Evolutionary conservation across 2,113 vertebrate genomes (phyloP).

Genomic region (Oryzias woworae): DNA sequence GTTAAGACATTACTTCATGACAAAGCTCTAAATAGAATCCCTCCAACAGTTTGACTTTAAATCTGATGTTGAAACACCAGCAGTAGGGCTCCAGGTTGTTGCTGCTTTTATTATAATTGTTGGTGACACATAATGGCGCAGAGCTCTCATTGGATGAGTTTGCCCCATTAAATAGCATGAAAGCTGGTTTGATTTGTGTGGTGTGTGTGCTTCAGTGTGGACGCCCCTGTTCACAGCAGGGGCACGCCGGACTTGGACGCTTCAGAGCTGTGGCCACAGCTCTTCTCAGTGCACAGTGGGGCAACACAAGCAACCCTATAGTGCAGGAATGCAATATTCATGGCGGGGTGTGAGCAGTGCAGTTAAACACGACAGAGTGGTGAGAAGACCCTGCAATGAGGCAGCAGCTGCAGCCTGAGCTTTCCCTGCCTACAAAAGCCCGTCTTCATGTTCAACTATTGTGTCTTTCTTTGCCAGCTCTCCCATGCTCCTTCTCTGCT

Average conservation of each 20-base stretch:
- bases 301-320: constrained; percentile 66
- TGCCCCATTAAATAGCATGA: constrained; percentile 28
- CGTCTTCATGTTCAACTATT: constrained; percentile 44
- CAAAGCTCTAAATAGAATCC: background rate
- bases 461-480: constrained; percentile 40
- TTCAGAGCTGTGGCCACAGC: constrained; percentile 28
- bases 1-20: constrained; percentile 7
- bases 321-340: constrained; percentile 79
- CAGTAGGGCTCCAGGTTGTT: constrained; percentile 4
- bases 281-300: constrained; percentile 45
- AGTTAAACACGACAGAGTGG: constrained; percentile 71
- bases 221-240: constrained; percentile 25
- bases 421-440: constrained; percentile 45
- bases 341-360: constrained; percentile 64
- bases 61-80: constrained; percentile 20
- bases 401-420: constrained; percentile 69
- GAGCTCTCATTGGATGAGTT: constrained; percentile 29
- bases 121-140: constrained; percentile 43
- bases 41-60: constrained; percentile 17
- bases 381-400: constrained; percentile 68
- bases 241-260: constrained; percentile 36
- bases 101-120: constrained; percentile 39
- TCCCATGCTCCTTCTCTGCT: constrained; percentile 54
- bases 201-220: constrained; percentile 35
- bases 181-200: constrained; percentile 39